Percentiles rank a stretch among this genome's conserved stretches.
phyloP scores from a whole-genome alignment of 2,113 vertebrate species.

The Himantopus leucocephalus region DNA sequence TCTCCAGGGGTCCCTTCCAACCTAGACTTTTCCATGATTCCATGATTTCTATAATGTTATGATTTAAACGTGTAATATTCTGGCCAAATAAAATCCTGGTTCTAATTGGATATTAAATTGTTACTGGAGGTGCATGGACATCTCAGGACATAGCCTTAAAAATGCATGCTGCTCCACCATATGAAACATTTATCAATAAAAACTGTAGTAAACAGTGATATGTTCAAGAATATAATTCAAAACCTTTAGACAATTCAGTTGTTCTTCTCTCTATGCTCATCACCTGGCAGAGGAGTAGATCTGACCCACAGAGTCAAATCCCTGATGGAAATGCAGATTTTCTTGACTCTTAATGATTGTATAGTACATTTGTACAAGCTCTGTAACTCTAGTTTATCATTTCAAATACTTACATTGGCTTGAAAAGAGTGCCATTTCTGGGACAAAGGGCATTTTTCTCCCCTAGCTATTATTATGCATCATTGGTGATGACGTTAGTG shows the following conservation, averaged over 20 bases:
- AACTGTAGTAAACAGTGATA: background rate
- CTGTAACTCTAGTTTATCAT: background rate
- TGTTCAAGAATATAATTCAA: background rate
- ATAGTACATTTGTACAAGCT: background rate
- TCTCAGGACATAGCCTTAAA: background rate
- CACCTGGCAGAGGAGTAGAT: background rate
- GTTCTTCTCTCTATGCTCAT: background rate
- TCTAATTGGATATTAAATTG: background rate
- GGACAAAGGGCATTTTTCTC: background rate
- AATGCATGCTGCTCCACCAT: background rate
- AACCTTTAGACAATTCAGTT: background rate
- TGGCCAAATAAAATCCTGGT: background rate
- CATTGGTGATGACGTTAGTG: background rate
- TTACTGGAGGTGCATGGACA: background rate
- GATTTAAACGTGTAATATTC: background rate
- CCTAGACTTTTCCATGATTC: background rate
- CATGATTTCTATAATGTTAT: background rate
- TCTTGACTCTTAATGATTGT: background rate
- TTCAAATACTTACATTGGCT: background rate
- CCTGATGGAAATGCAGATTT: background rate
- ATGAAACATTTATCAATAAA: background rate
- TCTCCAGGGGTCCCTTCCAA: background rate
- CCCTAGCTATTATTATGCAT: background rate
- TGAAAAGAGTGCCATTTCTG: background rate
- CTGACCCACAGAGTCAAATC: background rate